Evolutionary conservation across 2,113 vertebrate species (phyloP).

Genomic region (Scytalopus superciliaris): DNA sequence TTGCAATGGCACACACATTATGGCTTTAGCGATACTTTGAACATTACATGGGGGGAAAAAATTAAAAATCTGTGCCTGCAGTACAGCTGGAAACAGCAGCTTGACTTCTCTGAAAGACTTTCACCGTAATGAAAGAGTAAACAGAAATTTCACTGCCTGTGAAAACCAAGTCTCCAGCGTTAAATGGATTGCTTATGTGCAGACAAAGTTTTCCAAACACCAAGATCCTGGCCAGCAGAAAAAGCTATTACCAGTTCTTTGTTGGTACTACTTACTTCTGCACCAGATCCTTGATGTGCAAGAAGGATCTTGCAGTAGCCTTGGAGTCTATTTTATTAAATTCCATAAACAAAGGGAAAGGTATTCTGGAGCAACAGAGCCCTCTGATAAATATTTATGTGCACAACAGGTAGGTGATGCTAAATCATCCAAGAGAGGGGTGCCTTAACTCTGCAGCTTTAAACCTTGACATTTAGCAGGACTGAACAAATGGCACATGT

Average conservation of each 20-base stretch:
- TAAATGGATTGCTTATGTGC: neutral
- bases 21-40: neutral
- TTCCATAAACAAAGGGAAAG: neutral
- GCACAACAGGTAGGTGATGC: neutral
- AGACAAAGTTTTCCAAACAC: neutral
- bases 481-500: neutral
- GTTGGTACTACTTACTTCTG: neutral
- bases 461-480: conserved; percentile 15
- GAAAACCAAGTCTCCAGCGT: fast-evolving
- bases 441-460: neutral
- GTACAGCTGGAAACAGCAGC: neutral
- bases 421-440: neutral
- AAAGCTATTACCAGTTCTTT: neutral
- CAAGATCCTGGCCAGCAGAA: neutral
- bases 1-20: neutral
- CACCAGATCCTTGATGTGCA: neutral
- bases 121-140: neutral
- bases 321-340: neutral
- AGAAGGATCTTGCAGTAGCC: neutral
- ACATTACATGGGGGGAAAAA: neutral
- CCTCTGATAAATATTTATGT: neutral
- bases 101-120: neutral
- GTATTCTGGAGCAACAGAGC: fast-evolving
- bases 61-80: fast-evolving
- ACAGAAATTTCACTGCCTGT: neutral